Conservation (phyloP, 2,113 vertebrate species). For the Enhydra lutris region DNA sequence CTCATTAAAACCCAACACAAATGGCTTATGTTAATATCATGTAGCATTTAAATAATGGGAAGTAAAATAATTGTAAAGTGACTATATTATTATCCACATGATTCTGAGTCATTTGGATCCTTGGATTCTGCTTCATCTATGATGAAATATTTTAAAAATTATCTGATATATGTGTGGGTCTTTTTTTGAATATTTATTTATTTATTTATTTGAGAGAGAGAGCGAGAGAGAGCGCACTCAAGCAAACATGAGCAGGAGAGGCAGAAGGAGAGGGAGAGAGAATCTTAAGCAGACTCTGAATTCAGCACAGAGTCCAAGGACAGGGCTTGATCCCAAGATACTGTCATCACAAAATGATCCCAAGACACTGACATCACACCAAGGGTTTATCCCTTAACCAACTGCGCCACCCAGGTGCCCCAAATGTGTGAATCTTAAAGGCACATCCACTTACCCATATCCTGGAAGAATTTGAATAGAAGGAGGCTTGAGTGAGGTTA, state of each 20-base stretch:
- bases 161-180: neutral
- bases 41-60: neutral
- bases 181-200: neutral
- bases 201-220: neutral
- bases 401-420: neutral
- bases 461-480: neutral
- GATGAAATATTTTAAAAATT: neutral
- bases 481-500: neutral
- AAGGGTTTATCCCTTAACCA: neutral
- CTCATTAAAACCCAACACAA: neutral
- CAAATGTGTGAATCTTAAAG: neutral
- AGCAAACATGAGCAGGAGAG: neutral
- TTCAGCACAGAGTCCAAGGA: neutral
- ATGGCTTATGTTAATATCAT: neutral
- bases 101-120: neutral
- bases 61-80: neutral
- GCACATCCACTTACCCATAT: fast-evolving
- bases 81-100: neutral
- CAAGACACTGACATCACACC: neutral
- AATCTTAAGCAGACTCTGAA: neutral
- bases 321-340: neutral
- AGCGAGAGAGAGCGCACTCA: neutral
- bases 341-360: neutral
- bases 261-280: neutral
- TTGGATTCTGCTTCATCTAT: neutral